Evolutionary conservation across 2,888 invertebrate genomes (phyloP).

Genomic region (Cephus pygmeus): DNA sequence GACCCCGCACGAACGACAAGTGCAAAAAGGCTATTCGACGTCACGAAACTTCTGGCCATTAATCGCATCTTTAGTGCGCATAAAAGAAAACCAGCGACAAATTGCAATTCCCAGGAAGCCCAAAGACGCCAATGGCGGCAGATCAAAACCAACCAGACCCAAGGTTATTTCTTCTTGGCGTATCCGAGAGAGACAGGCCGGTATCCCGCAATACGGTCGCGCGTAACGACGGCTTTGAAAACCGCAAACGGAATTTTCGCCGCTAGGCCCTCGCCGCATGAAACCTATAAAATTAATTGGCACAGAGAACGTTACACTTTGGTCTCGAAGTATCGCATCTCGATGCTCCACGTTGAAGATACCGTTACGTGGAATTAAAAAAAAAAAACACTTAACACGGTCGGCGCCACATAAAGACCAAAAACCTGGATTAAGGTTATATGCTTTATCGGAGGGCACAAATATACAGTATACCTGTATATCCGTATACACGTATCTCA

Average conservation of each 20-base stretch:
- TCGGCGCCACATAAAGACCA: neutral
- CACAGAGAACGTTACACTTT: neutral
- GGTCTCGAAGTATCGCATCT: neutral
- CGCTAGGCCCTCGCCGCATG: neutral
- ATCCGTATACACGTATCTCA: too few relatives aligned
- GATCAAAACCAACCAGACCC: neutral
- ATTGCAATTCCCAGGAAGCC: neutral
- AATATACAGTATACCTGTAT: neutral
- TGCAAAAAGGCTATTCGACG: neutral
- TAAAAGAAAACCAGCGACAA: neutral
- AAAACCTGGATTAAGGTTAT: neutral
- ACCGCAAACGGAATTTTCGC: slow-evolving; percentile 9
- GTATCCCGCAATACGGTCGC: neutral
- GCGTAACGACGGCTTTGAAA: neutral
- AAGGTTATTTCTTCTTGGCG: neutral
- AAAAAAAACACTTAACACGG: neutral
- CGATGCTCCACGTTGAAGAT: neutral
- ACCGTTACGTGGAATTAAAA: neutral
- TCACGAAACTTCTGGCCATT: neutral
- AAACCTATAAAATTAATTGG: slow-evolving; percentile 16
- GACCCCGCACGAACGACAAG: neutral
- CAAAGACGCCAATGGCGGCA: neutral
- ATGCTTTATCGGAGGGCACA: neutral
- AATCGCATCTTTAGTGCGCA: neutral
- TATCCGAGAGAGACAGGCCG: neutral